Evolutionary conservation across 2,113 vertebrate species (phyloP).

Genomic region (Elephas maximus): DNA sequence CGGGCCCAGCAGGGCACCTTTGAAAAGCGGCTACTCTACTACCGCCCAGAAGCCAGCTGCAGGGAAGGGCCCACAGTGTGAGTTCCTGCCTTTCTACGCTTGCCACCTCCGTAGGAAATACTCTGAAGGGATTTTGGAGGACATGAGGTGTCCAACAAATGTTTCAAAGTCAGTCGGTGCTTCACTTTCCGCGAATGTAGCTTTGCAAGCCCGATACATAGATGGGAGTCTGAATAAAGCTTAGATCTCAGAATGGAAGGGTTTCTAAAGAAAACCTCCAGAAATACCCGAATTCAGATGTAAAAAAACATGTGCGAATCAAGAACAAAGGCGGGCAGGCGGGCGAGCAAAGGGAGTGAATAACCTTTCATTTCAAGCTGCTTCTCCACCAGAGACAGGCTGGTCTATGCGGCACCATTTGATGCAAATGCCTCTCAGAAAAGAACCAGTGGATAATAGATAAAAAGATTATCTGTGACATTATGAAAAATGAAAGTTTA

Average conservation of each 20-base stretch:
- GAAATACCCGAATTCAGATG: slow-evolving; percentile 86
- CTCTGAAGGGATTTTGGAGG: slow-evolving; percentile 85
- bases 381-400: slow-evolving; percentile 86
- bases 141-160: slow-evolving; percentile 78
- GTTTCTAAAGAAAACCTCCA: slow-evolving; percentile 87
- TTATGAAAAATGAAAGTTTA: slow-evolving; percentile 89
- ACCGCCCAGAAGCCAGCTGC: slow-evolving; percentile 27
- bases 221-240: slow-evolving; percentile 86
- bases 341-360: slow-evolving; percentile 73
- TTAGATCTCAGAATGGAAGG: slow-evolving; percentile 88
- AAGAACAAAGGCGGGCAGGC: slow-evolving; percentile 87
- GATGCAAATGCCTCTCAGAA: slow-evolving; percentile 89
- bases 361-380: slow-evolving; percentile 89
- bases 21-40: background rate
- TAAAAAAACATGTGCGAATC: slow-evolving; percentile 69
- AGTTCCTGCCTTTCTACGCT: slow-evolving; percentile 46
- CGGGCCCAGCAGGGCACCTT: accelerated
- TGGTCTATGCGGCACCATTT: slow-evolving; percentile 83
- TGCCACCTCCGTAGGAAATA: slow-evolving; percentile 64
- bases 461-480: slow-evolving; percentile 90
- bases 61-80: slow-evolving; percentile 56
- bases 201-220: slow-evolving; percentile 81
- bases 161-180: slow-evolving; percentile 87
- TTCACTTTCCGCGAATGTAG: slow-evolving; percentile 79
- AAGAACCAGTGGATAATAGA: slow-evolving; percentile 87